phyloP scores from a whole-genome alignment of 2,888 invertebrate species.

The Catocala fraxini region DNA sequence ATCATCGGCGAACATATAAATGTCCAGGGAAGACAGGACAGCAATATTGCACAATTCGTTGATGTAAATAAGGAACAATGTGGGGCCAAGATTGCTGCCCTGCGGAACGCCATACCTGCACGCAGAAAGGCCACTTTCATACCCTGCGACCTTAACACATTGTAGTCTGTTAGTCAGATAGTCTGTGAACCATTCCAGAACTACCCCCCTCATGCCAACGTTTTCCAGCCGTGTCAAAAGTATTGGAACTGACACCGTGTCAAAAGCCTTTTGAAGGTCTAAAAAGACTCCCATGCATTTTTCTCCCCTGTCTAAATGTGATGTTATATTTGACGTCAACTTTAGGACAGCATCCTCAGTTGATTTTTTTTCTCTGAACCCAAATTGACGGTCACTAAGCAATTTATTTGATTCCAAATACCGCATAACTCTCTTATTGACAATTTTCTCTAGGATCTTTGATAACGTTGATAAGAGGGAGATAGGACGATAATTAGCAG shows the following conservation, averaged over 20 bases:
- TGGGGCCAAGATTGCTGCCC: too few species aligned
- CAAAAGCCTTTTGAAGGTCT: too few species aligned
- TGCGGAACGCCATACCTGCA: too few species aligned
- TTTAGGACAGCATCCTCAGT: slow-evolving; percentile 3
- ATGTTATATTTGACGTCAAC: not conserved
- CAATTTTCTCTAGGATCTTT: slow-evolving; percentile 1
- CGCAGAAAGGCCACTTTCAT: too few species aligned
- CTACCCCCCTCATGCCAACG: not conserved
- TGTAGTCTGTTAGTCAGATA: slow-evolving; percentile 1
- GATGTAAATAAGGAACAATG: too few species aligned
- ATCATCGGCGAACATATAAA: too few species aligned
- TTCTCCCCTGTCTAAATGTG: too few species aligned
- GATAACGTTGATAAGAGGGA: slow-evolving; percentile 3
- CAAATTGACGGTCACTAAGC: not conserved
- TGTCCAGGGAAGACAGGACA: too few species aligned
- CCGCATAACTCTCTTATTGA: not conserved
- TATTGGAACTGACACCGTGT: not conserved
- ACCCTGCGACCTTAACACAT: not conserved
- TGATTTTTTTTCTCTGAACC: not conserved
- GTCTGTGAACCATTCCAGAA: slow-evolving; percentile 3
- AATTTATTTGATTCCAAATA: not conserved
- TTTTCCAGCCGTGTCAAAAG: not conserved
- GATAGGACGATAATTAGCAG: slow-evolving; percentile 6
- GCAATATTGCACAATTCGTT: too few species aligned
- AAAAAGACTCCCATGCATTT: too few species aligned